Evolutionary conservation across 2,888 invertebrate genomes (phyloP).

Genomic region (Podabrus alpinus): DNA sequence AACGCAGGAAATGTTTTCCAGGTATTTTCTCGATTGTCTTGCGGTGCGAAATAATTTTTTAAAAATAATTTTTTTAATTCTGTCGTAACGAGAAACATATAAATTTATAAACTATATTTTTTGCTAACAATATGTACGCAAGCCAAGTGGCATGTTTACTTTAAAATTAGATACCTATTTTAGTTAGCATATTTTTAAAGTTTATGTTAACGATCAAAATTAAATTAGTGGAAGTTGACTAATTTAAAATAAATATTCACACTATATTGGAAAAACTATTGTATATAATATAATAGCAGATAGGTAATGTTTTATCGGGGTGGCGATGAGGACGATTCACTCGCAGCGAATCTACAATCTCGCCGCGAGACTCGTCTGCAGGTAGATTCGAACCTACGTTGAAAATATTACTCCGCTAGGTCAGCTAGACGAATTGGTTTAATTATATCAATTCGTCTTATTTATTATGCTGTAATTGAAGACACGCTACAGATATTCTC

Average conservation of each 20-base stretch:
- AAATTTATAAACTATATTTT: background rate
- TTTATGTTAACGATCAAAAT: background rate
- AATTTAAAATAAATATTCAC: background rate
- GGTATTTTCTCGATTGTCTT: background rate
- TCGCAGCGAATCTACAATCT: no score
- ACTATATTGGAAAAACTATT: background rate
- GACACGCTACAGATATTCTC: no score
- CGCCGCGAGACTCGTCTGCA: no score
- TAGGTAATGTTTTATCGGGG: no score
- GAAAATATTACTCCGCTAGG: no score
- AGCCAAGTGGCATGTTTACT: background rate
- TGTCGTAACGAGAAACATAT: background rate
- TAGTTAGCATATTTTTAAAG: background rate
- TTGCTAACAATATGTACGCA: background rate
- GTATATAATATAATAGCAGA: background rate
- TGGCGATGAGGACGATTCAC: no score
- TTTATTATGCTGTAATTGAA: no score
- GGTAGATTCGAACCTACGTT: no score
- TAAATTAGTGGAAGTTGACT: background rate
- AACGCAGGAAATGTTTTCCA: background rate
- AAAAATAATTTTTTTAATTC: background rate
- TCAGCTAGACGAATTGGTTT: no score
- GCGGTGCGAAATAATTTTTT: background rate
- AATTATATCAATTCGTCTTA: no score
- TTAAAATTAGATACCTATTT: background rate